These are phyloP conservation scores for Eupithecia pulchellata DNA, from an alignment of 2,888 invertebrate species.

Conservation along the genomic window DNA sequence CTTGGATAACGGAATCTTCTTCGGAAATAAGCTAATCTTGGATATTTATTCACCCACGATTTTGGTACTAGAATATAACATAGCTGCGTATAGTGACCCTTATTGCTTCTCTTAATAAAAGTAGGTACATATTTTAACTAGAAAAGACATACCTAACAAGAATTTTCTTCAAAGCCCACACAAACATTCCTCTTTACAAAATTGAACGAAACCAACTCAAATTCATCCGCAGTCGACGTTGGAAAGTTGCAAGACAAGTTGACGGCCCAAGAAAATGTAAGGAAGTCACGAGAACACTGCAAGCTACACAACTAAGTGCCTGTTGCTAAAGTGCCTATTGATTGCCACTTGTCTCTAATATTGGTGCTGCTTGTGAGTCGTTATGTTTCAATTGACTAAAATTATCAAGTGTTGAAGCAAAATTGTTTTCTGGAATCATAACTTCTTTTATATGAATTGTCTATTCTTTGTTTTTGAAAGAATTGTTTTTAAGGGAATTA, in stretches of 20 bases:
- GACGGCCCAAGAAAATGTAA: conserved; percentile 67
- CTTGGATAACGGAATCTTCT: background rate
- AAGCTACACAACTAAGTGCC: conserved; percentile 59
- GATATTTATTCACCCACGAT: background rate
- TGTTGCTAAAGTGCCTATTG: conserved; percentile 62
- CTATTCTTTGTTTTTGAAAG: no score
- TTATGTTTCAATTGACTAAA: conserved; percentile 31
- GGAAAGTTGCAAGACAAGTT: conserved; percentile 77
- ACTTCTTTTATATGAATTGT: no score
- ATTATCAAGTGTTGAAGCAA: conserved; percentile 15
- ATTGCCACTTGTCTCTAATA: conserved; percentile 59
- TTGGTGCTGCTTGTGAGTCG: conserved; percentile 43
- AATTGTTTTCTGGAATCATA: background rate
- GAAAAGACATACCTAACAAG: background rate
- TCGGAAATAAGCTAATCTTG: background rate
- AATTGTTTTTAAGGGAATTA: no score
- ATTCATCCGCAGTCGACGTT: conserved; percentile 42
- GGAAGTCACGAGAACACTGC: conserved; percentile 75
- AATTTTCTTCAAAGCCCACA: conserved; percentile 18
- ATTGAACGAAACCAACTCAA: conserved; percentile 35
- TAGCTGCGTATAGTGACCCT: background rate
- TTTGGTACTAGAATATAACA: background rate
- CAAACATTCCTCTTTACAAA: conserved; percentile 28
- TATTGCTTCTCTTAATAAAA: background rate
- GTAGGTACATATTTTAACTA: background rate